phyloP scores from a whole-genome alignment of 2,888 invertebrate species.

The Choristoneura rosaceana region DNA sequence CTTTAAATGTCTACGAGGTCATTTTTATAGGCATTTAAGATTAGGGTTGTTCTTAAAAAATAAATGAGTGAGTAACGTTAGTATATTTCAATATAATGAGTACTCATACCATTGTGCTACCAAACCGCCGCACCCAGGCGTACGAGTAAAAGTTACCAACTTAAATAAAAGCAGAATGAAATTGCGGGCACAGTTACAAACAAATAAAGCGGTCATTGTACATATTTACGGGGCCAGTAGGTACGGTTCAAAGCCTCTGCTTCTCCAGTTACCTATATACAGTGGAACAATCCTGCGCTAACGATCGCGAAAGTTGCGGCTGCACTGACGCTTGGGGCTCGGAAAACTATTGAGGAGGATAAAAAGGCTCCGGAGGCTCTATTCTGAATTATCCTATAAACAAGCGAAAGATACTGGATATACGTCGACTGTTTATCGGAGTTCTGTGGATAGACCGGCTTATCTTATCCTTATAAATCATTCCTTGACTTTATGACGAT shows the following conservation, averaged over 20 bases:
- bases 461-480: too few relatives aligned
- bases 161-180: conserved; percentile 16
- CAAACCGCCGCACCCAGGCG: neutral
- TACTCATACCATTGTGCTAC: neutral
- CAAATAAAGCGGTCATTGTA: conserved; percentile 16
- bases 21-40: too few relatives aligned
- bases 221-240: neutral
- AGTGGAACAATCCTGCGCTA: conserved; percentile 34
- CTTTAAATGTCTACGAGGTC: neutral
- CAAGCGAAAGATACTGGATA: neutral
- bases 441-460: too few relatives aligned
- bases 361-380: conserved; percentile 46
- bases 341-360: conserved; percentile 55
- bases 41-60: neutral
- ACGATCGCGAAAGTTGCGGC: conserved; percentile 43
- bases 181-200: conserved; percentile 1
- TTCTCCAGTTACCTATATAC: conserved; percentile 33
- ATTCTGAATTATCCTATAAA: conserved; percentile 22
- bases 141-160: conserved; percentile 18
- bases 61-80: neutral
- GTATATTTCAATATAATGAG: neutral
- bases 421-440: neutral
- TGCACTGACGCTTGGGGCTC: conserved; percentile 46
- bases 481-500: too few relatives aligned
- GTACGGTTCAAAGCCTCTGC: neutral